Evolutionary conservation across 2,113 vertebrate species (phyloP), one percentile per base, ranked within the genome.

Genomic region (Ramphastos sulfuratus): DNA sequence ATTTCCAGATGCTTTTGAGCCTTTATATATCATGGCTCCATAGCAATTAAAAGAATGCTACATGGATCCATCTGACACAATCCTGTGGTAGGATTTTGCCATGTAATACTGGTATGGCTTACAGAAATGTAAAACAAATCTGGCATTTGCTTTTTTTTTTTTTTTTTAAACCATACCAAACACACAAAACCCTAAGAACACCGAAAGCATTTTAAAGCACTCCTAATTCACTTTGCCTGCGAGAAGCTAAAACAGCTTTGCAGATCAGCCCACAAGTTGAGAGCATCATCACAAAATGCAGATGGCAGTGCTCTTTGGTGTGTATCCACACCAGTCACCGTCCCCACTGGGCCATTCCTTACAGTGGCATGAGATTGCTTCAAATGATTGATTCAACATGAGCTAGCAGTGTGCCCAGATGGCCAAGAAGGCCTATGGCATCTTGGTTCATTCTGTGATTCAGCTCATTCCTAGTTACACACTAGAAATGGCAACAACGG

Each of bases 161-260:
- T n/a, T 23, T 93, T 95, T 85, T 85, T 31, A 19, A 23, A 33
- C 59, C 50, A 67, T 84, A 95, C 59, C 85, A 86, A 97, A 91
- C 80, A 56, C 37, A 91, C 44, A 96, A 48, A 86, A 87, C 94
- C 66, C 92, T 80, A 95, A 96, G 94, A 96, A 80, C 79, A 89
- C 78, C n/a, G 87, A 91, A 96, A 96, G 82, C 72, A 87, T 94
- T 97, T 95, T 92, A 92, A 96, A 97, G 94, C 87, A 94, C 93
- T 96, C 58, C 86, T 89, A 81, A 96, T 97, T 96, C 58, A 35
- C 89, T 96, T 93, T 96, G 94, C 86, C 81, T 91, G 85, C 71
- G 80, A 95, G 94, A 85, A 96, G 82, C 94, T 96, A 56, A 94
- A 79, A 69, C 81, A 93, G 82, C 87, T 96, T 93, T 96, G 90